These are phyloP conservation scores for Anableps anableps DNA, from an alignment of 2,797 vertebrate species.

Conservation along the genomic window DNA sequence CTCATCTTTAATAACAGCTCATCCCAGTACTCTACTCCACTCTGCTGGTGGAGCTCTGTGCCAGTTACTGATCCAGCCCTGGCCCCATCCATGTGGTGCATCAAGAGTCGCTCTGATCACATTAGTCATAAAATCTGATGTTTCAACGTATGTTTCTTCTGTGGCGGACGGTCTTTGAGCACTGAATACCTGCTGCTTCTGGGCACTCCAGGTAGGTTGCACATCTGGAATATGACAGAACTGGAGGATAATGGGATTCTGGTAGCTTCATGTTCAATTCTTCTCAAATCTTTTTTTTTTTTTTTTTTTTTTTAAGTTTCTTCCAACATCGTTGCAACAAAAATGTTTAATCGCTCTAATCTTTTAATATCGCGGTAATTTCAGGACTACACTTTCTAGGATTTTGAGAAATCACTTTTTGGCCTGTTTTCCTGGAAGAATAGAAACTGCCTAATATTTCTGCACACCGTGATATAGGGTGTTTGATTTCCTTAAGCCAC, in stretches of 20 bases:
- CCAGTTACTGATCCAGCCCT: background rate
- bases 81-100: background rate
- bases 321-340: background rate
- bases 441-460: background rate
- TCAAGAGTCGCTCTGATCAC: background rate
- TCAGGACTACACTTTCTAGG: too few relatives aligned
- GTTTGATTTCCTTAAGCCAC: background rate
- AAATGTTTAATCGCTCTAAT: background rate
- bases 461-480: background rate
- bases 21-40: background rate
- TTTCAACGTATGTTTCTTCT: background rate
- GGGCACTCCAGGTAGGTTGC: background rate
- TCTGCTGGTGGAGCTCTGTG: background rate
- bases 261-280: background rate
- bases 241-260: background rate
- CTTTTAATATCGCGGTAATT: background rate
- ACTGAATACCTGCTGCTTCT: background rate
- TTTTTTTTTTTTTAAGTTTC: background rate
- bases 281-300: background rate
- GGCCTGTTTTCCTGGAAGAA: background rate
- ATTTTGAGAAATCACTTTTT: too few relatives aligned
- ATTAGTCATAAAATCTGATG: background rate
- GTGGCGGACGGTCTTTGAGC: background rate
- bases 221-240: background rate
- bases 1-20: background rate